Evolutionary conservation across 2,113 vertebrate species (phyloP).

Genomic region (Prinia subflava): DNA sequence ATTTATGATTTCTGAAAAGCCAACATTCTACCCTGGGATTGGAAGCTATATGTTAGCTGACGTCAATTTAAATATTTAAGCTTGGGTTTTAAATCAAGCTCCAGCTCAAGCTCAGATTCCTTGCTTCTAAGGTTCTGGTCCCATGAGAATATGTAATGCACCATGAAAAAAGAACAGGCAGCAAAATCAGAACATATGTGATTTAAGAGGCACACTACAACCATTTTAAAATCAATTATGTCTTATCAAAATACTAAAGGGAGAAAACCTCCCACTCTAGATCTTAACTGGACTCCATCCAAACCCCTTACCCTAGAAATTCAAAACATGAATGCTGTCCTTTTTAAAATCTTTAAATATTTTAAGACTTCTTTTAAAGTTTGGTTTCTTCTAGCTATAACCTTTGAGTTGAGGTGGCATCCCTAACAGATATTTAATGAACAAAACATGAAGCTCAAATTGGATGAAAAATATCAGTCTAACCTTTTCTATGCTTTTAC

Average conservation of each 20-base stretch:
- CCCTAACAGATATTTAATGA: conserved; percentile 29
- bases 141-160: background rate
- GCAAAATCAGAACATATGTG: conserved; percentile 18
- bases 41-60: background rate
- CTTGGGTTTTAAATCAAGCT: background rate
- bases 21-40: background rate
- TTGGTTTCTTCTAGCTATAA: background rate
- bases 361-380: background rate
- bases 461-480: conserved; percentile 35
- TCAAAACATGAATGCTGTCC: background rate
- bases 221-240: conserved; percentile 3
- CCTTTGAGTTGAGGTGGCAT: background rate
- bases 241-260: background rate
- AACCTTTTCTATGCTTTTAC: conserved; percentile 43
- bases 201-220: background rate
- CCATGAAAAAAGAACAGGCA: conserved; percentile 11
- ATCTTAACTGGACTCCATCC: background rate
- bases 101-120: background rate
- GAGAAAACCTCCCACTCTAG: background rate
- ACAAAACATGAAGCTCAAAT: background rate
- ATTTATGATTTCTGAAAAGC: background rate
- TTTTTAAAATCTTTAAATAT: background rate
- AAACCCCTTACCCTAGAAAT: background rate
- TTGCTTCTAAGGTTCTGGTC: background rate
- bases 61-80: background rate